Evolutionary conservation across 2,888 invertebrate genomes (phyloP), one percentile per base, ranked within the genome.

Genomic region (Heliconius sara): DNA sequence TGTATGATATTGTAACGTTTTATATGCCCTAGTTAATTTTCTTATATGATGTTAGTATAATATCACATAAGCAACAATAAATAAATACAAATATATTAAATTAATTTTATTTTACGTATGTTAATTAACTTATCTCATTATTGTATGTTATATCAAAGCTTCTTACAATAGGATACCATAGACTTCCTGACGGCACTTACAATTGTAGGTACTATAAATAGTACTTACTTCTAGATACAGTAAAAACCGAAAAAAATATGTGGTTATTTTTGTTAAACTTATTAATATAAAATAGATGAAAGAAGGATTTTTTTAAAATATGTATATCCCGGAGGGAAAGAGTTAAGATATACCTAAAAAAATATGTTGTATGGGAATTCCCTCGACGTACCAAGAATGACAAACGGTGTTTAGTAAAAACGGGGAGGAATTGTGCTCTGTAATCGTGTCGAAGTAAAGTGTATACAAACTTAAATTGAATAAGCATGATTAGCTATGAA

Each of bases 1-100:
- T 76, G 39, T 70, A 34, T 30, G 71, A 30, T 22, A 77, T 47
- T 71, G 47, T 75, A 47, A 34, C 60, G 1, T 30, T 39, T n/a
- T 73, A 73, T 22, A 6, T 60, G 73, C 25, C 25, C 73, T 73
- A 34, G 73, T 34, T 73, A 6, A 73, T 34, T 60, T 60, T 73
- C 57, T 60, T 34, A 25, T 73, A 34, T n/a, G 16, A n/a, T 13
- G n/a, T 57, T 39, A 4, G 22, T 34, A 60, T 73, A n/a, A 34
- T 34, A 52, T 19, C 52, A 30, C 13, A 27, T 57, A 9, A 13
- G 63, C 25, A 25, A 12, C 9, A 60, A 60, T 16, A 67, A 34
- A n/a, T 9, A 25, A 25, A 25, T 13, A 13, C n/a, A 43, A 16
- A 16, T n/a, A 43, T 25, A n/a, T 43, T 13, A 6, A 7, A 25